These are phyloP conservation scores for Chaunax sp. DNA, from an alignment of 2,797 vertebrate genomes.

Conservation along the genomic window DNA sequence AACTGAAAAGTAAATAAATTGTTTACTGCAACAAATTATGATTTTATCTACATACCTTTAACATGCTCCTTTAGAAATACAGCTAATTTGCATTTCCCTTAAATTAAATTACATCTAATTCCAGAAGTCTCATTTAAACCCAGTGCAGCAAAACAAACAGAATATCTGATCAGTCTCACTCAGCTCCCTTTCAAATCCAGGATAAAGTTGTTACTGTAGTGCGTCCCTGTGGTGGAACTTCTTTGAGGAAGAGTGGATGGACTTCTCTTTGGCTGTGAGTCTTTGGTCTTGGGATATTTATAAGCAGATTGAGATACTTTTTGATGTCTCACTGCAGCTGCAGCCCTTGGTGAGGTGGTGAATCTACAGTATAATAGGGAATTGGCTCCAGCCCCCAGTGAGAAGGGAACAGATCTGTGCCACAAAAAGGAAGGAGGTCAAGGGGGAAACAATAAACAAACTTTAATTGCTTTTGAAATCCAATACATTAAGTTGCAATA, in stretches of 20 bases:
- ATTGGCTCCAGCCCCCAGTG: slow-evolving; percentile 40
- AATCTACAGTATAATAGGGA: slow-evolving; percentile 52
- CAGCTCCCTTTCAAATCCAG: slow-evolving; percentile 24
- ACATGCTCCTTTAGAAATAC: slow-evolving; percentile 16
- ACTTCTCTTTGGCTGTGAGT: slow-evolving; percentile 37
- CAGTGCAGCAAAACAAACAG: slow-evolving; percentile 33
- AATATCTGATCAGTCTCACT: slow-evolving; percentile 37
- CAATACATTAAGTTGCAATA: slow-evolving; percentile 25
- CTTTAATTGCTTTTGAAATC: slow-evolving; percentile 44
- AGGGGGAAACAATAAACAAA: slow-evolving; percentile 39
- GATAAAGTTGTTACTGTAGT: slow-evolving; percentile 31
- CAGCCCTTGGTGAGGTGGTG: slow-evolving; percentile 38
- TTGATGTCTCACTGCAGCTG: slow-evolving; percentile 58
- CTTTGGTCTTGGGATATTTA: slow-evolving; percentile 48
- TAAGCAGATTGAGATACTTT: slow-evolving; percentile 47
- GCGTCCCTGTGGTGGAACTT: slow-evolving; percentile 27
- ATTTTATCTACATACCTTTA: slow-evolving; percentile 45
- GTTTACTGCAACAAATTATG: slow-evolving; percentile 34
- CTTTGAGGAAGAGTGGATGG: slow-evolving; percentile 48
- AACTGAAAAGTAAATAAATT: slow-evolving; percentile 44
- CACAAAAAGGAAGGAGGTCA: slow-evolving; percentile 33
- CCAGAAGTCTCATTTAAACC: slow-evolving; percentile 30
- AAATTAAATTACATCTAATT: slow-evolving; percentile 20
- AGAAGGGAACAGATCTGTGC: slow-evolving; percentile 32
- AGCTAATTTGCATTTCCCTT: slow-evolving; percentile 26